Evolutionary conservation across 2,113 vertebrate genomes (phyloP).

Genomic region (Cyanocitta stelleri): DNA sequence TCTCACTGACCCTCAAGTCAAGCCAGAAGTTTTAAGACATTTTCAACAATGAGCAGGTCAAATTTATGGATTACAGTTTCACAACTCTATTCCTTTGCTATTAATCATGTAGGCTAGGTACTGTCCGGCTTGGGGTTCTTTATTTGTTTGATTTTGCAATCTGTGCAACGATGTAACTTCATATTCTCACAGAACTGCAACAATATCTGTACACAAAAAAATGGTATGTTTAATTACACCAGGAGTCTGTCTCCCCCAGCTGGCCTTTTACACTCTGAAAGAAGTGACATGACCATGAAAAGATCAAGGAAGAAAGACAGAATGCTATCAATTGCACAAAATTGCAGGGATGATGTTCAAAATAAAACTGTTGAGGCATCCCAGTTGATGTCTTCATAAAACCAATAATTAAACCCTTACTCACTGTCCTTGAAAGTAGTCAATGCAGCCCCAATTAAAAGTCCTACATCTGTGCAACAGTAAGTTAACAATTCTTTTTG

Average conservation of each 20-base stretch:
- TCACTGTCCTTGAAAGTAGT: neutral
- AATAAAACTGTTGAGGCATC: neutral
- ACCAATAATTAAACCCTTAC: neutral
- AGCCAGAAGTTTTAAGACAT: neutral
- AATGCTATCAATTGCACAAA: neutral
- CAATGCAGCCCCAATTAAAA: neutral
- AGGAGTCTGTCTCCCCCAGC: neutral
- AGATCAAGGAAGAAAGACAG: neutral
- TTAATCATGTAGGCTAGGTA: rapidly evolving
- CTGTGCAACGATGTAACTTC: neutral
- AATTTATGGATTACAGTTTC: neutral
- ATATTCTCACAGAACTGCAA: neutral
- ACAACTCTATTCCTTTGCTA: neutral
- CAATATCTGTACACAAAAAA: neutral
- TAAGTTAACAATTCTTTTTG: neutral
- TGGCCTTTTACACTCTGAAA: neutral
- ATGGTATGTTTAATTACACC: neutral
- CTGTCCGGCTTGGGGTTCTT: neutral
- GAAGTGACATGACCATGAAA: neutral
- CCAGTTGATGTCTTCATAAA: neutral
- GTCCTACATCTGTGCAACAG: neutral
- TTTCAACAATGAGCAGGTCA: neutral
- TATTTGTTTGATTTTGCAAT: neutral
- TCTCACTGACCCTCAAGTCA: neutral
- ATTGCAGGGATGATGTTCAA: neutral